Conservation (phyloP, 2,113 vertebrate genomes). For the Myotis brandtii region DNA sequence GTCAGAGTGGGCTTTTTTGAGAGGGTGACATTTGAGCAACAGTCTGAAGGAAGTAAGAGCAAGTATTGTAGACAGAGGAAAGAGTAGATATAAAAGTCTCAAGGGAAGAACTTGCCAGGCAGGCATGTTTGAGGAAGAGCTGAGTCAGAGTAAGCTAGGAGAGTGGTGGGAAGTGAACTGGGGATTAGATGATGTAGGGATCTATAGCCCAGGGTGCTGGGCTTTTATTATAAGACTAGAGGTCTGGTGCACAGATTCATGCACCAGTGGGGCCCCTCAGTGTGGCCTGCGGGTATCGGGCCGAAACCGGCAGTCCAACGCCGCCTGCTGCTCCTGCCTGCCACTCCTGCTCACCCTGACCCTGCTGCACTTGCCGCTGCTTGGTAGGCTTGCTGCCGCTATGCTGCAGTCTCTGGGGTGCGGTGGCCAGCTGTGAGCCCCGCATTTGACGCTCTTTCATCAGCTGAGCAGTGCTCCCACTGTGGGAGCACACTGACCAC, state of each 20-base stretch:
- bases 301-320: no score
- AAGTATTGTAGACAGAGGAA: not conserved
- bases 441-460: fast-evolving
- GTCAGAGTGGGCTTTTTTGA: not conserved
- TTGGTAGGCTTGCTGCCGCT: no score
- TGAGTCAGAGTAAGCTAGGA: not conserved
- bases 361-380: no score
- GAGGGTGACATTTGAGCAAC: not conserved
- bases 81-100: not conserved
- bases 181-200: not conserved
- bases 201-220: not conserved
- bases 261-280: no score
- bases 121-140: not conserved
- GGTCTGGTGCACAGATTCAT: no score
- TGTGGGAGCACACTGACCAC: no score
- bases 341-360: no score
- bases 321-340: no score
- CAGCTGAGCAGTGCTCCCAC: no score
- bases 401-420: no score
- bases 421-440: no score
- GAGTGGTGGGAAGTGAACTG: not conserved
- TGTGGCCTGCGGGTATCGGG: no score
- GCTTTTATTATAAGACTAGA: not conserved
- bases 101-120: not conserved
- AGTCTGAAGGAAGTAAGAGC: not conserved